A percentile compares a stretch with the other conserved stretches of the same genome.
Evolutionary conservation across 2,797 vertebrate species (phyloP).

Genomic region (Danio albolineatus): DNA sequence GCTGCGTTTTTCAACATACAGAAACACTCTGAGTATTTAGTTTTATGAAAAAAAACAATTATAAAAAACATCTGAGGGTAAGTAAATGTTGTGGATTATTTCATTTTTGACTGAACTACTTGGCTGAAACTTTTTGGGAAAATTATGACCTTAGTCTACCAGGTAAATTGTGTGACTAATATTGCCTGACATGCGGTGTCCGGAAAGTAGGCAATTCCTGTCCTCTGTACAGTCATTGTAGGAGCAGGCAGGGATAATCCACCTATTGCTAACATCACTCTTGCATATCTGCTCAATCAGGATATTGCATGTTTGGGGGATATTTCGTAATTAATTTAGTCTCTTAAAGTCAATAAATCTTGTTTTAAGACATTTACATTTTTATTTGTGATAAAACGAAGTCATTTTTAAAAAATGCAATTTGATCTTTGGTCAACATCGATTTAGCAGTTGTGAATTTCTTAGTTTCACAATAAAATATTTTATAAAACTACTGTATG

Average conservation of each 20-base stretch:
- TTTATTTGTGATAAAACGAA: too few species aligned
- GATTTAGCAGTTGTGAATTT: too few species aligned
- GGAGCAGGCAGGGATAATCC: not conserved
- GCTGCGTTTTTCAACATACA: too few species aligned
- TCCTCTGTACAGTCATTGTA: slow-evolving; percentile 22
- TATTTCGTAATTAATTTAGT: not conserved
- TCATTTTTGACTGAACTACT: too few species aligned
- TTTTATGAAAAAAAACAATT: too few species aligned
- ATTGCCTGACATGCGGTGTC: slow-evolving; percentile 5
- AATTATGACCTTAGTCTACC: not conserved
- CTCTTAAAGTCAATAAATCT: not conserved
- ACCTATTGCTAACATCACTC: slow-evolving; percentile 2
- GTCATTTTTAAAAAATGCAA: too few species aligned
- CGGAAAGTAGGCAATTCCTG: slow-evolving; percentile 38
- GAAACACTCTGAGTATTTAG: too few species aligned
- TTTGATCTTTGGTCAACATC: too few species aligned
- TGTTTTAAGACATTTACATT: not conserved
- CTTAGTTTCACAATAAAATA: too few species aligned
- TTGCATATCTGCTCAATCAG: not conserved
- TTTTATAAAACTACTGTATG: too few species aligned
- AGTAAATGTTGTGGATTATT: too few species aligned
- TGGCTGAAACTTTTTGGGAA: not conserved
- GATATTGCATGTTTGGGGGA: slow-evolving; percentile 6
- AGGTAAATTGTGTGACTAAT: slow-evolving; percentile 52
- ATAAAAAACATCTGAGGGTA: too few species aligned